These are phyloP conservation scores for Heteromurus nitidus DNA, from an alignment of 2,888 invertebrate genomes.

Conservation along the genomic window DNA sequence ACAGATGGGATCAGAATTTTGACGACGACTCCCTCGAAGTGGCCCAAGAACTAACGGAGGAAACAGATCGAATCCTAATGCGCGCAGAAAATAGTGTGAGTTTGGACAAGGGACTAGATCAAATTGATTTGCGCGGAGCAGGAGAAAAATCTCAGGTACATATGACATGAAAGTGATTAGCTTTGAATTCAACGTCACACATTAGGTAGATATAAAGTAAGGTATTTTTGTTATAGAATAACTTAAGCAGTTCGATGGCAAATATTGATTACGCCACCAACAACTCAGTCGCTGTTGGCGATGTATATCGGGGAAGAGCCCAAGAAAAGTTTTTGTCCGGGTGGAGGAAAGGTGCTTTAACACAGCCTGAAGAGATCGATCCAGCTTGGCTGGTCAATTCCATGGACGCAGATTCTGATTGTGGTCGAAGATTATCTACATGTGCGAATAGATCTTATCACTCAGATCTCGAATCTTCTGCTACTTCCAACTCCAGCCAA, in stretches of 20 bases:
- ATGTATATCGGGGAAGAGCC: slow-evolving; percentile 69
- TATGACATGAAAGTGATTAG: not conserved
- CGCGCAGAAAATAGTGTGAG: slow-evolving; percentile 70
- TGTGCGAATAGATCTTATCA: slow-evolving; percentile 37
- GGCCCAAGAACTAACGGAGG: slow-evolving; percentile 73
- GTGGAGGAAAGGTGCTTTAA: slow-evolving; percentile 71
- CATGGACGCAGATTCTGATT: slow-evolving; percentile 71
- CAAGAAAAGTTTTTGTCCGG: slow-evolving; percentile 72
- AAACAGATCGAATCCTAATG: slow-evolving; percentile 66
- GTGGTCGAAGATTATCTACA: slow-evolving; percentile 64
- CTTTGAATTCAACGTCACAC: not conserved
- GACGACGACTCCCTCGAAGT: slow-evolving; percentile 71
- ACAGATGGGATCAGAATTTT: slow-evolving; percentile 72
- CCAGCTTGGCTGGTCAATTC: slow-evolving; percentile 71
- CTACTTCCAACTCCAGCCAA: slow-evolving; percentile 29
- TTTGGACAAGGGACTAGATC: slow-evolving; percentile 71
- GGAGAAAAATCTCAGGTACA: slow-evolving; percentile 40
- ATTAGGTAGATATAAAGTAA: not conserved
- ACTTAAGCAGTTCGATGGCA: slow-evolving; percentile 34
- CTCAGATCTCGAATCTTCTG: slow-evolving; percentile 49
- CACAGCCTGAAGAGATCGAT: slow-evolving; percentile 72
- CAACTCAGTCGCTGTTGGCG: slow-evolving; percentile 69
- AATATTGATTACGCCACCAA: slow-evolving; percentile 58
- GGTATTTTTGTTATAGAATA: slow-evolving; percentile 4
- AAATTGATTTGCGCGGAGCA: slow-evolving; percentile 36